phyloP scores from a whole-genome alignment of 2,113 vertebrate genomes.

The Nesogale talazaci region DNA sequence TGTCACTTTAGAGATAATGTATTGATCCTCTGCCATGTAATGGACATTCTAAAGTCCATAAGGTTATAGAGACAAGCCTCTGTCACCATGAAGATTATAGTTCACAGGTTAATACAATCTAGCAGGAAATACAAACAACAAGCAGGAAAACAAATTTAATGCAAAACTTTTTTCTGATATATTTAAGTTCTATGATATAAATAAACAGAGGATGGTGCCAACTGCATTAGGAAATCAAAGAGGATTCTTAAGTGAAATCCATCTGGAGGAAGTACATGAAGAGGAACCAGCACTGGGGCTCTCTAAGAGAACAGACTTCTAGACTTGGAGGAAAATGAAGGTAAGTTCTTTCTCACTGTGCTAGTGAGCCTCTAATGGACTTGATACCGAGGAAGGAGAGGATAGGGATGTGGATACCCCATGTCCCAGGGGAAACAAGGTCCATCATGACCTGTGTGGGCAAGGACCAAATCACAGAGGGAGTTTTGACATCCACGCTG shows the following conservation, averaged over 20 bases:
- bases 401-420: rapidly evolving
- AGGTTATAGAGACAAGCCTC: not conserved
- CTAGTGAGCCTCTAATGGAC: not conserved
- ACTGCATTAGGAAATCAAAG: not conserved
- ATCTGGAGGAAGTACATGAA: not conserved
- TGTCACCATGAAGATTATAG: not conserved
- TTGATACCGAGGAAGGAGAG: not conserved
- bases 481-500: not conserved
- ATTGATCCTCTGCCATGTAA: not conserved
- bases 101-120: not conserved
- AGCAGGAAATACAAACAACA: not conserved
- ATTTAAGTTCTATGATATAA: not conserved
- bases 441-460: rapidly evolving
- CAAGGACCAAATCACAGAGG: not conserved
- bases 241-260: not conserved
- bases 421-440: too few relatives aligned
- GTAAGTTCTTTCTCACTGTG: rapidly evolving
- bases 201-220: not conserved
- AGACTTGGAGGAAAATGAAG: not conserved
- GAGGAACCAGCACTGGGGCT: not conserved
- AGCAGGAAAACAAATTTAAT: not conserved
- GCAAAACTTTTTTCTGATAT: not conserved
- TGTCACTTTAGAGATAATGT: not conserved
- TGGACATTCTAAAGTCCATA: not conserved
- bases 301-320: not conserved